A percentile compares a stretch with the other conserved stretches of the same genome.
These are phyloP conservation scores for Crematogaster levior DNA, from an alignment of 2,888 invertebrate genomes.

Conservation along the genomic window DNA sequence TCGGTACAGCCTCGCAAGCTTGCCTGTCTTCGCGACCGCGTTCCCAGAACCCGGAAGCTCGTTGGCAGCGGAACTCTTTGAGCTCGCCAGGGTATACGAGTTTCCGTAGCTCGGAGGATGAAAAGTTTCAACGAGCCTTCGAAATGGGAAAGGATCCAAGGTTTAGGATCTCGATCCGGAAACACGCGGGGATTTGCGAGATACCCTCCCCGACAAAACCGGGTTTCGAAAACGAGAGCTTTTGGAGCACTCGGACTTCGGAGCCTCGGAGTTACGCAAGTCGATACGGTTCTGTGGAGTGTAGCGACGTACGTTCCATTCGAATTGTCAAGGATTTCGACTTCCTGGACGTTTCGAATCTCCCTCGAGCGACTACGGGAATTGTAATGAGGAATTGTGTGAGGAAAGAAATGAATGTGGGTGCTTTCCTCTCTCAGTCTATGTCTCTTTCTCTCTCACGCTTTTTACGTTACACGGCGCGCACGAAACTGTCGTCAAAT, in stretches of 20 bases:
- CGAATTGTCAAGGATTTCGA: constrained; percentile 52
- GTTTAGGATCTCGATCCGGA: not conserved
- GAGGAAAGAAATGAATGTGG: constrained; percentile 37
- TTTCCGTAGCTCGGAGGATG: not conserved
- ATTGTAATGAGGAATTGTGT: constrained; percentile 58
- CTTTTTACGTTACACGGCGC: not conserved
- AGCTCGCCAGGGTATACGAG: constrained; percentile 7
- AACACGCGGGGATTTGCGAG: too few relatives aligned
- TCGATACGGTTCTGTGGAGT: constrained; percentile 4
- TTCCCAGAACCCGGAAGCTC: not conserved
- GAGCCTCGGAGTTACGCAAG: not conserved
- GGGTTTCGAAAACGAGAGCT: not conserved
- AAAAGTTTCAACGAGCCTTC: not conserved
- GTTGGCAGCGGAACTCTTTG: not conserved
- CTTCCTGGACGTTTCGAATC: constrained; percentile 56
- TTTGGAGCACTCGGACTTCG: not conserved
- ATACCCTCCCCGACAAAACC: too few relatives aligned
- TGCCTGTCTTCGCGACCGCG: constrained; percentile 65
- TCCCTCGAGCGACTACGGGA: constrained; percentile 73
- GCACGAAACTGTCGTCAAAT: constrained; percentile 7
- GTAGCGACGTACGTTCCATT: constrained; percentile 10
- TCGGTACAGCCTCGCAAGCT: constrained; percentile 81
- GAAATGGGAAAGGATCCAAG: not conserved
- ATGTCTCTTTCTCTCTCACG: constrained; percentile 32
- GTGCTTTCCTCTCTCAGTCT: constrained; percentile 58